phyloP scores from a whole-genome alignment of 1,140 invertebrate species.

The Drosophila trapezifrons region DNA sequence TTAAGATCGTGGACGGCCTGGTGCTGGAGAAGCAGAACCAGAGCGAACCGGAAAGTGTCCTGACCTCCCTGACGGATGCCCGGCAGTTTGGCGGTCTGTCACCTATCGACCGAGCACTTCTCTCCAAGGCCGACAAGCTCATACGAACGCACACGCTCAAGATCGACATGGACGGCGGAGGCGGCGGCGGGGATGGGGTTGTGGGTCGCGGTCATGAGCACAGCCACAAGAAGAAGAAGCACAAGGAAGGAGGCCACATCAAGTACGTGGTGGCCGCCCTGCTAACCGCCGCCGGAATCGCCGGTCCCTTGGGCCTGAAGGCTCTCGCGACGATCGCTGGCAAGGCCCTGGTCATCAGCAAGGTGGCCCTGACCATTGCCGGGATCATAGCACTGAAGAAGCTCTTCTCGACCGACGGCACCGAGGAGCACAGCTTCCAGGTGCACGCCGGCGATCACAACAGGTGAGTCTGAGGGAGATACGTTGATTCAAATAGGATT shows the following conservation, averaged over 20 bases:
- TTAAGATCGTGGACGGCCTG: constrained; percentile 86
- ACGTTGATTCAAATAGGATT: background rate
- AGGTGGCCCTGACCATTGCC: constrained; percentile 88
- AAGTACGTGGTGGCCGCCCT: constrained; percentile 87
- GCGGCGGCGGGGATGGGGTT: background rate
- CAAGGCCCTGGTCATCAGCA: constrained; percentile 88
- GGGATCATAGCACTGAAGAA: constrained; percentile 89
- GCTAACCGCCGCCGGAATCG: constrained; percentile 87
- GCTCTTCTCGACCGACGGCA: constrained; percentile 87
- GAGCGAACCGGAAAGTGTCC: constrained; percentile 81
- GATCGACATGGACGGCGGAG: constrained; percentile 54
- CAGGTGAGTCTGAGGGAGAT: constrained; percentile 83
- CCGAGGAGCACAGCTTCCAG: constrained; percentile 87
- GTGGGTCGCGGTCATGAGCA: constrained; percentile 53
- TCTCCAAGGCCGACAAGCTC: constrained; percentile 76
- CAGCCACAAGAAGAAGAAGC: constrained; percentile 68
- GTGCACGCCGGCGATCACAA: constrained; percentile 87
- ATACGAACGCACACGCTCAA: constrained; percentile 78
- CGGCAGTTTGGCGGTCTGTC: constrained; percentile 66
- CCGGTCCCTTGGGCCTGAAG: constrained; percentile 86
- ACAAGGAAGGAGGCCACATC: constrained; percentile 71
- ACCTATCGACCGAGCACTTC: constrained; percentile 72
- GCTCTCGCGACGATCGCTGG: constrained; percentile 88
- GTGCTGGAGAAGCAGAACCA: constrained; percentile 86
- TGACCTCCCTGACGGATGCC: constrained; percentile 69